A percentile compares a stretch with the other conserved stretches of the same genome.
Conservation (phyloP, 1,140 invertebrate species). For the Calliphora vicina region DNA sequence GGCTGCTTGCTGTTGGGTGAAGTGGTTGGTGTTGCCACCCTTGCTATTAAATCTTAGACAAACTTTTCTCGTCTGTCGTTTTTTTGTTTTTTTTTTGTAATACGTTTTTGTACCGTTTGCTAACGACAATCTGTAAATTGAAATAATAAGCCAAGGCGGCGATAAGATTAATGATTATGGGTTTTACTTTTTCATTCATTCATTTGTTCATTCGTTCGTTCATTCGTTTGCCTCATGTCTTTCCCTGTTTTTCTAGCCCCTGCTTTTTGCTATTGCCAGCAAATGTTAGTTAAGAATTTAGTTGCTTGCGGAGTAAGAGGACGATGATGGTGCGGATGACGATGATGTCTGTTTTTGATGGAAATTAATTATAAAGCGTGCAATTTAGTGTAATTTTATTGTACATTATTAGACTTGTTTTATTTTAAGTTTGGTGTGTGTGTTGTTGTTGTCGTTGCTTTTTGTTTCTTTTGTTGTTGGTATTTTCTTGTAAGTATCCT, state of each 20-base stretch:
- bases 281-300: no score
- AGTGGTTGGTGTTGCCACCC: neutral
- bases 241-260: no score
- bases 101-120: conserved; percentile 1
- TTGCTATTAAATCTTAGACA: neutral
- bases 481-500: neutral
- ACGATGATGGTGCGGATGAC: neutral
- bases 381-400: conserved; percentile 38
- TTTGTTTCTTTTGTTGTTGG: neutral
- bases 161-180: conserved; percentile 64
- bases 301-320: no score
- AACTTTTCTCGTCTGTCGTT: conserved; percentile 9
- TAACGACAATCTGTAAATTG: conserved; percentile 48
- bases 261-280: neutral
- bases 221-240: neutral
- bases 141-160: conserved; percentile 63
- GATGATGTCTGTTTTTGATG: conserved; percentile 61
- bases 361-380: conserved; percentile 63
- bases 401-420: conserved; percentile 33
- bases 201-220: neutral
- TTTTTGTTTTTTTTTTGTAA: neutral
- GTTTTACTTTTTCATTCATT: conserved; percentile 22
- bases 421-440: neutral
- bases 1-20: neutral
- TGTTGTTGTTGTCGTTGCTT: neutral